Evolutionary conservation across 2,888 invertebrate species (phyloP).

Genomic region (Amblyjoppa proteus): DNA sequence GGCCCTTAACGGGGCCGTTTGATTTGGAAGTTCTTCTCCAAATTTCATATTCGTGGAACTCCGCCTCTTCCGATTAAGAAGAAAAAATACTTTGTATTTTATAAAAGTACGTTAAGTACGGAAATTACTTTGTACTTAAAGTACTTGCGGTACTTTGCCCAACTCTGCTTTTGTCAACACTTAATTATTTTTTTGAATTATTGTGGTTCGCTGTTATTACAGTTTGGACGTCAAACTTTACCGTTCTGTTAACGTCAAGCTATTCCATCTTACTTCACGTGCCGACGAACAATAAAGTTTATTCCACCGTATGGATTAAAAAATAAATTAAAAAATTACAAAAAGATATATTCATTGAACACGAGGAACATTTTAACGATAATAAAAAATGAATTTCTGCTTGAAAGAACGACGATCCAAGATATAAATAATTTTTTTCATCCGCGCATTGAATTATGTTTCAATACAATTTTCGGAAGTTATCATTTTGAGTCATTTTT

Average conservation of each 20-base stretch:
- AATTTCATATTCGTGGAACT: no score
- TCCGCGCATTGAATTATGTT: neutral
- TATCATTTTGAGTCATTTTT: neutral
- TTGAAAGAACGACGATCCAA: no score
- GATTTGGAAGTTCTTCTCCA: no score
- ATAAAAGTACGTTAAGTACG: no score
- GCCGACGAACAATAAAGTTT: conserved; percentile 55
- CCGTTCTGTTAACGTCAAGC: conserved; percentile 46
- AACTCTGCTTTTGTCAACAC: neutral
- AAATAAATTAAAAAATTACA: no score
- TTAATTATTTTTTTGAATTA: conserved; percentile 13
- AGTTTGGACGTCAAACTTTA: conserved; percentile 48
- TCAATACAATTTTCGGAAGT: neutral
- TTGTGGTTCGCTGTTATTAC: neutral
- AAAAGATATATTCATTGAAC: neutral
- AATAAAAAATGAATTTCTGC: no score
- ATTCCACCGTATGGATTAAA: conserved; percentile 57
- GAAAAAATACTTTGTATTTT: no score
- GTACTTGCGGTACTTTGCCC: no score
- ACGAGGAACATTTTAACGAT: neutral
- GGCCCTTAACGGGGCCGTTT: no score
- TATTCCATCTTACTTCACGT: conserved; percentile 42
- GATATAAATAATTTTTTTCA: neutral
- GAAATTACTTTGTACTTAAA: no score
- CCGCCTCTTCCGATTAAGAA: no score